These are phyloP conservation scores for Bujurquina vittata DNA, from an alignment of 2,113 vertebrate species.

Conservation along the genomic window DNA sequence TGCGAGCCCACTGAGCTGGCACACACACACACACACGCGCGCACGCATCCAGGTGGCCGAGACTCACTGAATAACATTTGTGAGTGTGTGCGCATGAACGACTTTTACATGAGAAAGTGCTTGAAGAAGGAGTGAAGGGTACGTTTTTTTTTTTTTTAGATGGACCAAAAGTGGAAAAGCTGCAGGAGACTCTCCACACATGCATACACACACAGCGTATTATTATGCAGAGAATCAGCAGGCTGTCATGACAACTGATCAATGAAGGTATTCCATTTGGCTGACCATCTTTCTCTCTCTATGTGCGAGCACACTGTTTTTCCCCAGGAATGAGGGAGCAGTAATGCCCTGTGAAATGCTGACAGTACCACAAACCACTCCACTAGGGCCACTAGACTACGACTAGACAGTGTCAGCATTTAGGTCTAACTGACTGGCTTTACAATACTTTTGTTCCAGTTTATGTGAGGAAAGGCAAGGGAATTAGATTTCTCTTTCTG, in stretches of 20 bases:
- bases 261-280: slow-evolving; percentile 76
- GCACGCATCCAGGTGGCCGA: slow-evolving; percentile 36
- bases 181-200: slow-evolving; percentile 32
- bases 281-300: slow-evolving; percentile 53
- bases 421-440: slow-evolving; percentile 69
- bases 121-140: slow-evolving; percentile 16
- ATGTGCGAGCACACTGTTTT: slow-evolving; percentile 41
- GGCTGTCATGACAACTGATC: slow-evolving; percentile 73
- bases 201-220: slow-evolving; percentile 38
- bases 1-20: slow-evolving; percentile 60
- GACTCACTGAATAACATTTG: slow-evolving; percentile 37
- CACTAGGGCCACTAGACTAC: slow-evolving; percentile 56
- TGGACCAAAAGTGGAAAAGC: slow-evolving; percentile 37
- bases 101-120: slow-evolving; percentile 33
- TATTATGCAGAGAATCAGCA: slow-evolving; percentile 68
- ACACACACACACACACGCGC: not conserved
- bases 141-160: slow-evolving; percentile 30
- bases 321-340: slow-evolving; percentile 51
- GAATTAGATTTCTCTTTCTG: slow-evolving; percentile 30
- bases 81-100: slow-evolving; percentile 25
- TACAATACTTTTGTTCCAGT: slow-evolving; percentile 54
- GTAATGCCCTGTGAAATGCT: slow-evolving; percentile 66
- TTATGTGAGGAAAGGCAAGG: slow-evolving; percentile 45
- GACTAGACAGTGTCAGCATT: slow-evolving; percentile 67
- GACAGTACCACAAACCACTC: slow-evolving; percentile 63